phyloP scores from a whole-genome alignment of 2,888 invertebrate genomes.

The Drosophila meridiana region DNA sequence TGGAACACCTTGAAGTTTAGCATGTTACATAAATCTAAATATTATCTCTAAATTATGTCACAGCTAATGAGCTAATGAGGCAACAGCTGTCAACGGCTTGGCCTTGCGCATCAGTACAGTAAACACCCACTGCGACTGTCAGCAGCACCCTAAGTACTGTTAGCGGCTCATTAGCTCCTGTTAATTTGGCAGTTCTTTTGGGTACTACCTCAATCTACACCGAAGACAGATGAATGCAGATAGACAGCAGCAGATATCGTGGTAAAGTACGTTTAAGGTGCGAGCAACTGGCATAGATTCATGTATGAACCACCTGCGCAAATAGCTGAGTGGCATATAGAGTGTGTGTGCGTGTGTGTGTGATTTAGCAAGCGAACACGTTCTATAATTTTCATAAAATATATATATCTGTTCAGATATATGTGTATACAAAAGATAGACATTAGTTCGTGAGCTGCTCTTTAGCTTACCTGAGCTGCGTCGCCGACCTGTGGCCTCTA shows the following conservation, averaged over 20 bases:
- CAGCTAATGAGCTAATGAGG: conserved; percentile 10
- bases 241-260: conserved; percentile 49
- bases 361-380: conserved; percentile 28
- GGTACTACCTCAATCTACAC: conserved; percentile 25
- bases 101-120: conserved; percentile 19
- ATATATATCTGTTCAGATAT: conserved; percentile 11
- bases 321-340: conserved; percentile 56
- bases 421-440: background rate
- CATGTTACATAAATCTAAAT: conserved; percentile 7
- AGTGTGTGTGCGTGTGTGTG: conserved; percentile 11
- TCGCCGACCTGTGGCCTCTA: conserved; percentile 84
- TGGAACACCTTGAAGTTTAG: conserved; percentile 15
- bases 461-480: conserved; percentile 84
- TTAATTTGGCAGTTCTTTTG: conserved; percentile 62
- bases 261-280: conserved; percentile 72
- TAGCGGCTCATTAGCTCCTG: conserved; percentile 59
- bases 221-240: conserved; percentile 9
- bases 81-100: conserved; percentile 27
- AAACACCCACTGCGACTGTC: conserved; percentile 29
- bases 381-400: conserved; percentile 16
- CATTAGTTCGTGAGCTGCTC: conserved; percentile 32
- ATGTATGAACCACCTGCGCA: conserved; percentile 77
- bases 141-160: conserved; percentile 7
- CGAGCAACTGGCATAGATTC: conserved; percentile 80
- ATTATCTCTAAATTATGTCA: conserved; percentile 12